Conservation (phyloP, 2,888 invertebrate genomes). For the Caenorhabditis japonica region DNA sequence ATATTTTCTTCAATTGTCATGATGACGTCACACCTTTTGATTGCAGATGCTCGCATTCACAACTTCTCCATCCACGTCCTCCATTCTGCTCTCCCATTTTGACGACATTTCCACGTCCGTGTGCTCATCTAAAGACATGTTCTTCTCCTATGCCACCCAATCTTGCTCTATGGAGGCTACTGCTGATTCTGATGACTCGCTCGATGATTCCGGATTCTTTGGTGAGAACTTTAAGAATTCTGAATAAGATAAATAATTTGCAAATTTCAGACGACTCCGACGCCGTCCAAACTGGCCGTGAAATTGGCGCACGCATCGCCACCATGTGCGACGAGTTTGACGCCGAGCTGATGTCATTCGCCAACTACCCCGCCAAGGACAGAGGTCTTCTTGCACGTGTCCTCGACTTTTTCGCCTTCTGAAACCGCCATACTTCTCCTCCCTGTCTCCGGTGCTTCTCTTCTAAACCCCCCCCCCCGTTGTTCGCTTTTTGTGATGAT, state of each 20-base stretch:
- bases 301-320: conserved; percentile 26
- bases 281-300: conserved; percentile 7
- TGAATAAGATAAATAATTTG: no score
- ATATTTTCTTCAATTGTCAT: neutral
- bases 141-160: conserved; percentile 9
- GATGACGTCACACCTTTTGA: neutral
- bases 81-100: conserved; percentile 16
- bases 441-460: conserved; percentile 5
- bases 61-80: conserved; percentile 25
- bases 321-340: conserved; percentile 46
- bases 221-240: conserved; percentile 16
- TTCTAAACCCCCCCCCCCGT: neutral
- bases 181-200: conserved; percentile 1
- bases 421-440: neutral
- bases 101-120: conserved; percentile 5
- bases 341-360: conserved; percentile 27
- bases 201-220: conserved; percentile 46
- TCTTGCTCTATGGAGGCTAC: neutral
- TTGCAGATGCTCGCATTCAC: conserved; percentile 52
- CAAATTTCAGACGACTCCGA: conserved; percentile 31
- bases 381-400: conserved; percentile 25
- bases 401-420: conserved; percentile 36
- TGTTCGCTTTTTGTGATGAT: conserved; percentile 7
- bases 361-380: neutral
- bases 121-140: conserved; percentile 3